Conservation (phyloP, 2,888 invertebrate species). For the Tineola bisselliella region DNA sequence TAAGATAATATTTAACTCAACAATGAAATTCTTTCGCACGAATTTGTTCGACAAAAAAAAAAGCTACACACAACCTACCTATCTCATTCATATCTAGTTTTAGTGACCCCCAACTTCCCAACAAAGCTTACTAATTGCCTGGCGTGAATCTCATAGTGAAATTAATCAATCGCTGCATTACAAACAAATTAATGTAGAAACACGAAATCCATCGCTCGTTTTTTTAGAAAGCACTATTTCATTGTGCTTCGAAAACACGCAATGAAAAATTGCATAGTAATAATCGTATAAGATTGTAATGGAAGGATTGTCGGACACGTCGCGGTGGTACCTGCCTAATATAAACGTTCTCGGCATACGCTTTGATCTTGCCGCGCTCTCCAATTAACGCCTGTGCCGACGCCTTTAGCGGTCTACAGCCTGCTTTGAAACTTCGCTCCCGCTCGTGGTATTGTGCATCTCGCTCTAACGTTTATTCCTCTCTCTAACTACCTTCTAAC, state of each 20-base stretch:
- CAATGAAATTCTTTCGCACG: background rate
- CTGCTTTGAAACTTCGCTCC: slow-evolving; percentile 30
- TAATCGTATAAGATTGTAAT: background rate
- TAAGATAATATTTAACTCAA: background rate
- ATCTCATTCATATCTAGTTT: slow-evolving; percentile 13
- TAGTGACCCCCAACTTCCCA: slow-evolving; percentile 31
- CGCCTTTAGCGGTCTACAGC: slow-evolving; percentile 62
- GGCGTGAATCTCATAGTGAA: slow-evolving; percentile 37
- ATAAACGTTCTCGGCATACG: slow-evolving; percentile 52
- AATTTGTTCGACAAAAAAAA: background rate
- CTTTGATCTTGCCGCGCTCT: slow-evolving; percentile 59
- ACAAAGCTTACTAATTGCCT: slow-evolving; percentile 55
- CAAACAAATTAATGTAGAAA: background rate
- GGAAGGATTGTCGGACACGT: background rate
- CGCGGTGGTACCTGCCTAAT: slow-evolving; percentile 30
- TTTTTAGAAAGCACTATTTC: background rate
- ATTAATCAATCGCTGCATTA: slow-evolving; percentile 50
- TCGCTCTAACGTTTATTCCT: background rate
- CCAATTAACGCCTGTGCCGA: slow-evolving; percentile 62
- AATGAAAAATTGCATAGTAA: background rate
- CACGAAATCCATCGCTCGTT: background rate
- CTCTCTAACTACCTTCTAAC: background rate
- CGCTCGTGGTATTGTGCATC: slow-evolving; percentile 21
- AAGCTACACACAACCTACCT: background rate
- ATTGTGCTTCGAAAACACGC: background rate